Conservation (phyloP, 2,797 vertebrate species). For the Ptychadena robeensis region DNA sequence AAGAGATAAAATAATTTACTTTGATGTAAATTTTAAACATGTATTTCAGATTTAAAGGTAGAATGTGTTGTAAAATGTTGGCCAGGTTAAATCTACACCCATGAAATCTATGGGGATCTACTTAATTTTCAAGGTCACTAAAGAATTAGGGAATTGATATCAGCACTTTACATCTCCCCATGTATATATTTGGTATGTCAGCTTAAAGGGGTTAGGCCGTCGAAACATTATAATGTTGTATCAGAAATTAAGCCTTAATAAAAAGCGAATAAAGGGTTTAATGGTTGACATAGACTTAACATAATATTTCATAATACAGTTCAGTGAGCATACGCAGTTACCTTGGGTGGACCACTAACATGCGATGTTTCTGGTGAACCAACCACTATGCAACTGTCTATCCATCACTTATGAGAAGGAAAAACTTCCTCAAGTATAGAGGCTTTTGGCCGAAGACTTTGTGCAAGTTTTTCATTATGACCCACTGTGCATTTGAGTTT, state of each 20-base stretch:
- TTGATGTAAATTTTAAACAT: slow-evolving; percentile 17
- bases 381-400: too few species aligned
- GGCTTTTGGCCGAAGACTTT: too few species aligned
- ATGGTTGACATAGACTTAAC: too few species aligned
- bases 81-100: not conserved
- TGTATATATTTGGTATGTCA: not conserved
- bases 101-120: not conserved
- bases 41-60: slow-evolving; percentile 8
- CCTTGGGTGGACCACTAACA: too few species aligned
- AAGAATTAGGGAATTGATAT: not conserved
- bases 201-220: not conserved
- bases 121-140: not conserved
- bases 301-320: too few species aligned
- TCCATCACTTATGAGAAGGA: too few species aligned
- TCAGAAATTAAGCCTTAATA: not conserved
- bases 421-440: too few species aligned
- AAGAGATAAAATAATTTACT: not conserved
- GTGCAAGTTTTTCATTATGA: too few species aligned
- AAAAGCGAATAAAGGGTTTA: not conserved
- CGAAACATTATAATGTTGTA: not conserved
- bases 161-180: not conserved
- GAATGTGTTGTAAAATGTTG: not conserved
- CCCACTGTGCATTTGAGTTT: too few species aligned
- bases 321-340: too few species aligned
- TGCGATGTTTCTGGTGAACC: too few species aligned